phyloP scores from a whole-genome alignment of 1,140 invertebrate genomes.

The Bombus confusus region DNA sequence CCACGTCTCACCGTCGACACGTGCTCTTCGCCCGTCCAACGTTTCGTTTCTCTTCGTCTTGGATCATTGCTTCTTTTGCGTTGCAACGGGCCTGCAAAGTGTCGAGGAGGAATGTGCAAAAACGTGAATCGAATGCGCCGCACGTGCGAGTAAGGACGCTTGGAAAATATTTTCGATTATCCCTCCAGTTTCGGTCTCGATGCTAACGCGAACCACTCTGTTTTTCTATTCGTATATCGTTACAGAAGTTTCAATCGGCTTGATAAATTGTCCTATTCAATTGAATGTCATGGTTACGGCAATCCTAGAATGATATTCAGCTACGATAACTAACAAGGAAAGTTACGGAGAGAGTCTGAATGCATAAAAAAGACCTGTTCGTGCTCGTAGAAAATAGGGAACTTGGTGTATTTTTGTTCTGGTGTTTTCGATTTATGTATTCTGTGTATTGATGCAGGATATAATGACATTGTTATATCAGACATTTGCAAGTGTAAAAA shows the following conservation, averaged over 20 bases:
- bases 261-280: background rate
- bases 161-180: slow-evolving; percentile 67
- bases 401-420: no score
- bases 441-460: no score
- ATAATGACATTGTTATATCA: no score
- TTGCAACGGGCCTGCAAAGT: slow-evolving; percentile 68
- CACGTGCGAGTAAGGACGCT: slow-evolving; percentile 73
- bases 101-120: slow-evolving; percentile 70
- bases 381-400: no score
- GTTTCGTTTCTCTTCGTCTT: slow-evolving; percentile 68
- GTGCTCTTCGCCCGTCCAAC: slow-evolving; percentile 50
- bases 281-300: background rate
- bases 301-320: background rate
- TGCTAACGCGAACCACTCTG: background rate
- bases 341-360: background rate
- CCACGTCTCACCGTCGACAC: slow-evolving; percentile 62
- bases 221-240: background rate
- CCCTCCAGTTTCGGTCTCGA: slow-evolving; percentile 49
- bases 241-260: background rate
- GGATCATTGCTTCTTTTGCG: slow-evolving; percentile 76
- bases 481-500: no score
- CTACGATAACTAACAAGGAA: background rate
- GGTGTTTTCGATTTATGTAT: no score
- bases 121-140: slow-evolving; percentile 72
- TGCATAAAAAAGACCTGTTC: no score